Base-by-base conservation (phyloP, 1,140 invertebrate genomes). In the Pachyrhynchus sulphureomaculatus region DNA sequence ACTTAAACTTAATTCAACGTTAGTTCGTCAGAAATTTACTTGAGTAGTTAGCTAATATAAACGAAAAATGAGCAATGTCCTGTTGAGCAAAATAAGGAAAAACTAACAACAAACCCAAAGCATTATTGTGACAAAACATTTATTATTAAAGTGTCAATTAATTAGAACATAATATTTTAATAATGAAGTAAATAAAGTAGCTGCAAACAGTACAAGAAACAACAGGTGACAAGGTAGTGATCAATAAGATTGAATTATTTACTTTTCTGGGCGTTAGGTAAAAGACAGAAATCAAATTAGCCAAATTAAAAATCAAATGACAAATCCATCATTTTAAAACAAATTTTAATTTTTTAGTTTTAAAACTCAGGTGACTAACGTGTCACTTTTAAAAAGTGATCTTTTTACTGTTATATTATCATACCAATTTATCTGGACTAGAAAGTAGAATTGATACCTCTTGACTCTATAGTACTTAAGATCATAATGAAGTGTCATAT, bases 91-190 rank as follows among this genome's bases (percentile, higher is more conserved):
- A 60, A 70, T 18, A 44, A 20, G 26, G 23, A 67, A 66, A 71
- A 66, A 67, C 70, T 72, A 75, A 76, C 73, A 76, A 73, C 68
- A 76, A 75, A 74, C 74, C 74, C 74, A 76, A 75, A 76, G 74
- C 74, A 76, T 76, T 76, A 76, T 73, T 74, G 73, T 75, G 73
- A 76, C 74, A 73, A 75, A 59, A 76, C 74, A 76, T 76, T 76
- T 76, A 76, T 76, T 76, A 75, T 8, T 75, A 65, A 69, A 74
- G 72, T 74, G 72, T 75, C 74, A 71, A 70, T 70, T 32, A 69
- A 74, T 75, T 73, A 74, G 72, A 72, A 73, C 73, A 73, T 72
- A 73, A 70, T 71, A 61, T 60, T 69, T 65, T 10, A 34, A 58
- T 13, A 37, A 15, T 53, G 13, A 20, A 69, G 65, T 66, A 72